phyloP scores from a whole-genome alignment of 2,113 vertebrate species.

The Isurus oxyrinchus region DNA sequence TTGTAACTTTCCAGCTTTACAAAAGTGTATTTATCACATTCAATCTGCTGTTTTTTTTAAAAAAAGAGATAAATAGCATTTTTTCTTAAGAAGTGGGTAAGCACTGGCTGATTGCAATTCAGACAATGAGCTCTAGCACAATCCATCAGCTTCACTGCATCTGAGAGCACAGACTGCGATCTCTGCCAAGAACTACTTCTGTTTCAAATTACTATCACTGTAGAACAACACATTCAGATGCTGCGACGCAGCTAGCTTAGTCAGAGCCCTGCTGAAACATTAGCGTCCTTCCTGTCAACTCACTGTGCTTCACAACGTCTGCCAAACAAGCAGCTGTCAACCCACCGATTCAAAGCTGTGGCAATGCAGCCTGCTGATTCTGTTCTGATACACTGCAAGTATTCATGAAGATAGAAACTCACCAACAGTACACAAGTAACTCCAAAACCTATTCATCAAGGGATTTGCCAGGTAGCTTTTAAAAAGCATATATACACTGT shows the following conservation, averaged over 20 bases:
- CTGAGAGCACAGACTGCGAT: constrained; percentile 32
- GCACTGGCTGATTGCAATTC: neutral
- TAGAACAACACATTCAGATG: constrained; percentile 38
- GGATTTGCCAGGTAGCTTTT: neutral
- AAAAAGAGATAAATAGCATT: neutral
- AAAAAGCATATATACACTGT: neutral
- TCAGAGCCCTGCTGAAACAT: constrained; percentile 38
- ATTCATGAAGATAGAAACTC: constrained; percentile 11
- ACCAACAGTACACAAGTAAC: neutral
- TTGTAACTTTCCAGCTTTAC: neutral
- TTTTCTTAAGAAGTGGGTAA: neutral
- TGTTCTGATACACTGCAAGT: constrained; percentile 19
- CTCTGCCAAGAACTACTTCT: constrained; percentile 35
- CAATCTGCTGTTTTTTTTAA: neutral
- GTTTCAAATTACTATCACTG: constrained; percentile 37
- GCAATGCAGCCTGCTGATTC: constrained; percentile 28
- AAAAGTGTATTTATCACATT: neutral
- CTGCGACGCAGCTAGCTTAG: constrained; percentile 37
- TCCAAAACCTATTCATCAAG: neutral
- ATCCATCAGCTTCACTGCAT: constrained; percentile 17
- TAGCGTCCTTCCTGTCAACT: constrained; percentile 38
- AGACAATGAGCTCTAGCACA: neutral
- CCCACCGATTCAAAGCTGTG: constrained; percentile 28
- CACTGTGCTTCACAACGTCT: constrained; percentile 35
- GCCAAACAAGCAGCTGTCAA: constrained; percentile 36